Evolutionary conservation across 2,113 vertebrate species (phyloP), one percentile per base, ranked within the genome.

Genomic region (Hucho hucho): DNA sequence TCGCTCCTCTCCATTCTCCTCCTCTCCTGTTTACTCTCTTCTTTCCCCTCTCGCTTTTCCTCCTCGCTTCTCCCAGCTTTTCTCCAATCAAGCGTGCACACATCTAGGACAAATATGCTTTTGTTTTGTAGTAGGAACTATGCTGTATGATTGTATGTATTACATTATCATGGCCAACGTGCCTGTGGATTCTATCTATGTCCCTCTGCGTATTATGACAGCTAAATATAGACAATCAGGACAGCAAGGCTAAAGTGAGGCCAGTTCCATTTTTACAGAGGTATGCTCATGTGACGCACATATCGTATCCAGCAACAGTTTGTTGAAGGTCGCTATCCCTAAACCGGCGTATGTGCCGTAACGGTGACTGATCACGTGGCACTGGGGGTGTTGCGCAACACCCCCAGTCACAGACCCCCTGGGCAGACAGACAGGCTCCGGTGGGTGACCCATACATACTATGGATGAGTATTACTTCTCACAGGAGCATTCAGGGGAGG

Each of bases 251-350:
- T 90, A 77, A 87, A 88, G 79, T 81, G 78, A 83, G 86, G 81
- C 76, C 83, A 26, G 74, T 87, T 86, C 90, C 86, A 86, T 90
- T 89, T 86, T 86, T 87, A 87, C 79, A 72, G 80, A 3, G 86
- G 88, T 76, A 89, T 91, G 87, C 47, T 72, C 90, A 90, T 84
- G 89, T 92, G 90, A 88, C 81, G 53, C 49, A 18, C 49, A 18
- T 53, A 53, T 53, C 4, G 16, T 77, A 79, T 87, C 89, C 81
- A 86, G 88, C 76, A 83, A 81, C 69, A 68, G 58, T 66, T 22
- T 7, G 4, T 72, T 75, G 69, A 83, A 69, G 72, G 72, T 16
- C 14, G 12, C 49, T 53, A 53, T 53, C 49, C 74, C 43, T 72
- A n/a, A 72, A 37, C 69, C 72, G 1, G 47, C 9, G 37, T 11